A percentile compares a stretch with the other conserved stretches of the same genome.
phyloP scores from a whole-genome alignment of 2,113 vertebrate genomes.

The Crotalus horridus region DNA sequence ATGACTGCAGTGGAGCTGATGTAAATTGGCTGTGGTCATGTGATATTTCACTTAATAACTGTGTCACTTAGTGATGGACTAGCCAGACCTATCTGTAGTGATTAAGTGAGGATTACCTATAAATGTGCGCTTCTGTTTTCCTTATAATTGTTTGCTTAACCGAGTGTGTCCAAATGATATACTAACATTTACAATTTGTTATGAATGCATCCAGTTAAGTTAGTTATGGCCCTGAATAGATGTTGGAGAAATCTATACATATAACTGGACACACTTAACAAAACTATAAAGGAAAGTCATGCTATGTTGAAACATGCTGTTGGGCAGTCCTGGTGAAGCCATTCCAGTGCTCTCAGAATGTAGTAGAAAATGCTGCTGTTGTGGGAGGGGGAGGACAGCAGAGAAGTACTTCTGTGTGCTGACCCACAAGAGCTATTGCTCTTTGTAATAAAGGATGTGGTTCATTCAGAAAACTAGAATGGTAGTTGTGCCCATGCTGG shows the following conservation, averaged over 20 bases:
- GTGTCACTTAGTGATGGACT: background rate
- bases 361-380: background rate
- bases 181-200: background rate
- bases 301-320: background rate
- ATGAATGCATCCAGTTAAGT: background rate
- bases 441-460: background rate
- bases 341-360: background rate
- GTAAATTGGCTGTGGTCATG: background rate
- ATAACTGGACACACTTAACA: background rate
- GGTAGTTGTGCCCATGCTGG: background rate
- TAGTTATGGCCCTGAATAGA: background rate
- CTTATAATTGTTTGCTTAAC: background rate
- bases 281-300: background rate
- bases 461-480: background rate
- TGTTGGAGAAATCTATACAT: background rate
- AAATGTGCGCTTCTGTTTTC: too few species aligned
- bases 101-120: background rate
- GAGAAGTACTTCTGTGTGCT: background rate
- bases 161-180: background rate
- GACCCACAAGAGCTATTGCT: background rate
- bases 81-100: background rate
- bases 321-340: background rate
- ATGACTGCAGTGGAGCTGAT: background rate
- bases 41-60: background rate
- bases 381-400: background rate